These are phyloP conservation scores for Acleris emargana DNA, from an alignment of 2,888 invertebrate species.

Conservation along the genomic window DNA sequence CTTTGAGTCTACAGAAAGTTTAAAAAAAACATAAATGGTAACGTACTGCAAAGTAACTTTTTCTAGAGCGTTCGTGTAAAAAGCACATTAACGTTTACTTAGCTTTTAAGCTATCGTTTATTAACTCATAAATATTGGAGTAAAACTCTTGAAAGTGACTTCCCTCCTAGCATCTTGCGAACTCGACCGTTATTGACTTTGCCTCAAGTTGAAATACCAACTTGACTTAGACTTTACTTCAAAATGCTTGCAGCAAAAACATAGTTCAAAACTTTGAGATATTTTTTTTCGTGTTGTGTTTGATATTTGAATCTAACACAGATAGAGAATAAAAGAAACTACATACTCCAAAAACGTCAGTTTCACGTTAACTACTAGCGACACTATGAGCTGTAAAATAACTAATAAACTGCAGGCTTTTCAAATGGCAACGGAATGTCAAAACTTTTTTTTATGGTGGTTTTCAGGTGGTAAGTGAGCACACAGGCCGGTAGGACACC, in stretches of 20 bases:
- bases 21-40: too few species aligned
- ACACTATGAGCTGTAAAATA: too few species aligned
- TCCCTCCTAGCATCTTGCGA: constrained; percentile 18
- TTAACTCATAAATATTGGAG: constrained; percentile 25
- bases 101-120: constrained; percentile 18
- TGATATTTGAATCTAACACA: background rate
- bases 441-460: too few species aligned
- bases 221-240: constrained; percentile 16
- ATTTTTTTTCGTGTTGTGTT: background rate
- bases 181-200: constrained; percentile 34
- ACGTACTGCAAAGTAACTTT: too few species aligned
- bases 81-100: background rate
- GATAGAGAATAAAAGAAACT: too few species aligned
- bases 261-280: background rate
- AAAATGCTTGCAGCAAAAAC: constrained; percentile 17
- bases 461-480: too few species aligned
- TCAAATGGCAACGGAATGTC: too few species aligned
- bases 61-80: background rate
- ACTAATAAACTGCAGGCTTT: too few species aligned
- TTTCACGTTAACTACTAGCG: too few species aligned
- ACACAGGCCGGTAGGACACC: too few species aligned
- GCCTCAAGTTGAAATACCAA: constrained; percentile 23
- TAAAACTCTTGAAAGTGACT: constrained; percentile 31
- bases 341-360: too few species aligned
- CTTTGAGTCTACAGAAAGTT: too few species aligned